Percentiles rank a stretch among this genome's conserved stretches.
Conservation (phyloP, 2,797 vertebrate species). For the Crocodylus rhombifer region DNA sequence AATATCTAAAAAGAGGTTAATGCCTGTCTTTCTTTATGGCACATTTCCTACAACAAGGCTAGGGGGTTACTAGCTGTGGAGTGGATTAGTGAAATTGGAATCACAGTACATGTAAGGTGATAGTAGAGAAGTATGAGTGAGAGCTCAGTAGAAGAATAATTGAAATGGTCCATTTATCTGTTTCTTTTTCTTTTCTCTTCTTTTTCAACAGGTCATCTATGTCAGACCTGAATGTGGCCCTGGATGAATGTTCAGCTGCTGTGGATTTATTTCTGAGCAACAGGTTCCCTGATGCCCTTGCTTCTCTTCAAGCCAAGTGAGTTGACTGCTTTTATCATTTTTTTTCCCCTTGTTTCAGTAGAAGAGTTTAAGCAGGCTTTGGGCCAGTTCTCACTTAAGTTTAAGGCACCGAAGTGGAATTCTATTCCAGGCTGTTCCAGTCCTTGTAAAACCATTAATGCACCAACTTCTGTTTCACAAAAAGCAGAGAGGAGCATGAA, state of each 20-base stretch:
- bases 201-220: slow-evolving; percentile 84
- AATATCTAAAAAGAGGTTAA: background rate
- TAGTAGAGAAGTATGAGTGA: background rate
- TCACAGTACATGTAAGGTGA: background rate
- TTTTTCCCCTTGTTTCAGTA: background rate
- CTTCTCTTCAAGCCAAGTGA: slow-evolving; percentile 90
- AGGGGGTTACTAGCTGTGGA: background rate
- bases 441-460: no score
- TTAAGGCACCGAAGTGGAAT: no score
- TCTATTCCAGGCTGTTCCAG: no score
- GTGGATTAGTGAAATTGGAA: background rate
- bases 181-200: slow-evolving; percentile 27
- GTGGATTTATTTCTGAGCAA: slow-evolving; percentile 96
- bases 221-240: slow-evolving; percentile 88
- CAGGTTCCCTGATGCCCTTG: slow-evolving; percentile 93
- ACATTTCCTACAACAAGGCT: background rate
- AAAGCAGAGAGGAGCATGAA: no score
- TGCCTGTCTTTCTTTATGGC: background rate
- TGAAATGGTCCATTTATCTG: slow-evolving; percentile 35
- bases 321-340: slow-evolving; percentile 32
- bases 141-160: background rate
- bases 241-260: slow-evolving; percentile 94
- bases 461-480: no score
- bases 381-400: no score
- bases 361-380: background rate